phyloP scores from a whole-genome alignment of 2,888 invertebrate species.

The Leucoma salicis region DNA sequence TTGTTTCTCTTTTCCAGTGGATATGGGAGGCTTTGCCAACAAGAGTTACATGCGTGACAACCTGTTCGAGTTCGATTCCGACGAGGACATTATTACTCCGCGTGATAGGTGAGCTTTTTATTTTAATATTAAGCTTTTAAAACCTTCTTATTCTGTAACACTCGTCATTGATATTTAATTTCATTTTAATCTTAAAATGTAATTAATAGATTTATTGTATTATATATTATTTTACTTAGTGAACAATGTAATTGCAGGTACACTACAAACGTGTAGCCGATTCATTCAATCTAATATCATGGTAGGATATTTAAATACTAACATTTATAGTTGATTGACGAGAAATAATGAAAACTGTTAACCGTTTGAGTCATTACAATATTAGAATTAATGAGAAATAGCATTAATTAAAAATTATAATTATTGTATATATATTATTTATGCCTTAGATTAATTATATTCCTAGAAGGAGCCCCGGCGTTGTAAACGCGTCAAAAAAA shows the following conservation, averaged over 20 bases:
- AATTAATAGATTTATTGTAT: background rate
- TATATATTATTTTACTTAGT: background rate
- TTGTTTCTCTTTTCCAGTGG: constrained; percentile 53
- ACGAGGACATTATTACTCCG: constrained; percentile 55
- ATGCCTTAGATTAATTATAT: background rate
- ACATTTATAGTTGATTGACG: background rate
- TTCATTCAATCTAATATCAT: background rate
- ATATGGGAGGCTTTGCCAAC: constrained; percentile 64
- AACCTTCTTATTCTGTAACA: too few species aligned
- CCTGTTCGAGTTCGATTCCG: constrained; percentile 63
- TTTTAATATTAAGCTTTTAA: too few species aligned
- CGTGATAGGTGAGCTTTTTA: constrained; percentile 50
- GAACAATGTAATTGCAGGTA: constrained; percentile 42
- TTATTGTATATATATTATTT: background rate
- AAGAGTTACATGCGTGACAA: constrained; percentile 57
- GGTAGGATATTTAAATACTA: constrained; percentile 3
- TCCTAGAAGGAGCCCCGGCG: too few species aligned
- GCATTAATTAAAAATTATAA: too few species aligned
- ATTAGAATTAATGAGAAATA: too few species aligned
- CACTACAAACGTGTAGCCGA: constrained; percentile 60
- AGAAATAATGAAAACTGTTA: background rate
- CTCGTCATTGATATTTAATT: too few species aligned
- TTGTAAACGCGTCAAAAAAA: too few species aligned
- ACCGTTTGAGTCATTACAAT: too few species aligned
- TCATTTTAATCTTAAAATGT: background rate